A percentile compares a stretch with the other conserved stretches of the same genome.
Conservation (phyloP, 2,888 invertebrate genomes). For the Drosophila peninsularis region DNA sequence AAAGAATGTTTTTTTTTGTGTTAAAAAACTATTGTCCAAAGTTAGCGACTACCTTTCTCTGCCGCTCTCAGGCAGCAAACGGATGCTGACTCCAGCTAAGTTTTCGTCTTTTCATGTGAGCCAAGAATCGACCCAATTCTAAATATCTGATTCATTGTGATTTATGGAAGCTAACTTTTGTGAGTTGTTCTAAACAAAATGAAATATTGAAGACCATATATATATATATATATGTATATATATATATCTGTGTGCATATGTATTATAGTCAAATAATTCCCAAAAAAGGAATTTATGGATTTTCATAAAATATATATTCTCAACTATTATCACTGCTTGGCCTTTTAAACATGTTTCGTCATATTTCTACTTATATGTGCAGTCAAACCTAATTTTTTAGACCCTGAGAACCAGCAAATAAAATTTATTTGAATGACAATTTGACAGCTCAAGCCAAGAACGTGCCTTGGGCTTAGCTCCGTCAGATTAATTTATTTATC, state of each 20-base stretch:
- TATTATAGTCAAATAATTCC: too few species aligned
- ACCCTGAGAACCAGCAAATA: not conserved
- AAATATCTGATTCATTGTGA: not conserved
- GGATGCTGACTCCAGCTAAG: not conserved
- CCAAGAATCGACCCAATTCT: slow-evolving; percentile 1
- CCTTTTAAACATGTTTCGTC: too few species aligned
- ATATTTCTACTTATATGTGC: too few species aligned
- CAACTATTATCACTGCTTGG: too few species aligned
- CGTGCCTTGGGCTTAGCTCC: not conserved
- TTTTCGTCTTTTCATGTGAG: not conserved
- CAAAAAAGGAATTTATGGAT: too few species aligned
- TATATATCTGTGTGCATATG: too few species aligned
- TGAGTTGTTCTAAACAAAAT: not conserved
- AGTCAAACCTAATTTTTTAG: not conserved
- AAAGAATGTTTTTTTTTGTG: not conserved
- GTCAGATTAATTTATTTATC: too few species aligned
- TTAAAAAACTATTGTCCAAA: not conserved
- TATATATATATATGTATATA: not conserved
- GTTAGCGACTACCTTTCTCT: not conserved
- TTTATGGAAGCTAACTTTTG: not conserved
- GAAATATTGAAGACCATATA: not conserved
- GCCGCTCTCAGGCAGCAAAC: not conserved
- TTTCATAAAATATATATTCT: too few species aligned
- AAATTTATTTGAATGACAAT: not conserved
- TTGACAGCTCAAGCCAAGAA: not conserved